Conservation (phyloP, 35 echinoderm and acorn worm species). For the Holothuria glaberrima region DNA sequence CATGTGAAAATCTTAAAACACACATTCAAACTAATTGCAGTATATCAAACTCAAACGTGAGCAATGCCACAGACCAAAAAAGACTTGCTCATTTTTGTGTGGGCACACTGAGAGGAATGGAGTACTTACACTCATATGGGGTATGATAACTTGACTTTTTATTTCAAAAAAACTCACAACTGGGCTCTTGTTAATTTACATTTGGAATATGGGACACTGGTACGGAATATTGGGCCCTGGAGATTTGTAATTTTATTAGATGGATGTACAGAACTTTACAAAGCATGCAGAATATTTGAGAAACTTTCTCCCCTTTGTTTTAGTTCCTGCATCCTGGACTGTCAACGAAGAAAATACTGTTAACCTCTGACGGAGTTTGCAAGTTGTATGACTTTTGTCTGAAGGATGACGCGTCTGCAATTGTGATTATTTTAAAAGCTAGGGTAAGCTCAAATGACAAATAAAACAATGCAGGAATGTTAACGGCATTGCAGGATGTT, state of each 20-base stretch:
- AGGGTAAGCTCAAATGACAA: not conserved
- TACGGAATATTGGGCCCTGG: not conserved
- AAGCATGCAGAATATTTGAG: not conserved
- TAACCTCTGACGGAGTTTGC: not conserved
- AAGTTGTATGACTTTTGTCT: constrained; percentile 12
- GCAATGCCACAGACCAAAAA: not conserved
- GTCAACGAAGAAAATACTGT: not conserved
- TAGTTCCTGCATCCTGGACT: constrained; percentile 17
- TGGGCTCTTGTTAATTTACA: too few species aligned
- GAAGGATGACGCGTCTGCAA: not conserved
- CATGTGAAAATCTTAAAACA: not conserved
- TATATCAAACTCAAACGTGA: not conserved
- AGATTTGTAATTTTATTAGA: not conserved
- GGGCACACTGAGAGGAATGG: not conserved
- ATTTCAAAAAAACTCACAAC: too few species aligned
- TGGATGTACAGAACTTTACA: not conserved
- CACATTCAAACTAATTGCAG: not conserved
- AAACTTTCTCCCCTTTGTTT: not conserved
- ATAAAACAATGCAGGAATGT: too few species aligned
- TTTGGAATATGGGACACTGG: too few species aligned
- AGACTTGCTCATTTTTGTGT: not conserved
- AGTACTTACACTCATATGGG: constrained; percentile 1
- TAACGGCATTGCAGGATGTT: too few species aligned
- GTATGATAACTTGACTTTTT: not conserved
- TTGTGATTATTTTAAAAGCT: not conserved